Evolutionary conservation across 2,113 vertebrate genomes (phyloP), one percentile per base, ranked within the genome.

Genomic region (Dasyurus viverrinus): DNA sequence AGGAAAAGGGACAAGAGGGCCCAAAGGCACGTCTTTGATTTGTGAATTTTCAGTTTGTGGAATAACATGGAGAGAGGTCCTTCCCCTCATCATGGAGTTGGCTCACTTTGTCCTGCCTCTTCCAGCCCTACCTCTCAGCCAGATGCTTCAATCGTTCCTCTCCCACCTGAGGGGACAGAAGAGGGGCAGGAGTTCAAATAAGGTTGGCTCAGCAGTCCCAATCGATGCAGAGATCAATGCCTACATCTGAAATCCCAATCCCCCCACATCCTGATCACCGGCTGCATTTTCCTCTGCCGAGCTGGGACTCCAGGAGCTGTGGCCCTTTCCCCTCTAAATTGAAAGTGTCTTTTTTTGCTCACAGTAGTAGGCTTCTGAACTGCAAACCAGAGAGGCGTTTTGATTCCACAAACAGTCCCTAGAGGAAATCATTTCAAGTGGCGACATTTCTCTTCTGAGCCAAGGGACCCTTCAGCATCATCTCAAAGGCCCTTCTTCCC

Each of bases 381-480:
- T 98, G 98, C 98, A 98, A 99, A 98, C 98, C 98, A 98, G 98
- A 99, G 98, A 98, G 98, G 98, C 98, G 98, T 99, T 98, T 98
- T 98, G 98, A 99, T 98, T 99, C 98, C 98, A 98, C 98, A 99
- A 98, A 99, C 98, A 98, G 98, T 98, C 98, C 98, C 98, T 97
- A 98, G 98, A 98, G 98, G 98, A 99, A 98, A 98, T 97, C 98
- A 98, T 98, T 98, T 98, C 97, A 98, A 96, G 98, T 97, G 97
- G 68, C 93, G 90, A 98, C 97, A 92, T 97, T 97, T 96, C 96
- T 97, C 94, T 97, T 96, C 96, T 97, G 96, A 95, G 93, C 95
- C 94, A 95, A 96, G 96, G 94, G 97, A 96, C 95, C 93, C 96
- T 57, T 48, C 19, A 92, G 94, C 90, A 93, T 60, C 94, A 93